Percentiles rank a stretch among this genome's conserved stretches.
Conservation (phyloP, 2,797 vertebrate species). For the Lacerta bilineata region DNA sequence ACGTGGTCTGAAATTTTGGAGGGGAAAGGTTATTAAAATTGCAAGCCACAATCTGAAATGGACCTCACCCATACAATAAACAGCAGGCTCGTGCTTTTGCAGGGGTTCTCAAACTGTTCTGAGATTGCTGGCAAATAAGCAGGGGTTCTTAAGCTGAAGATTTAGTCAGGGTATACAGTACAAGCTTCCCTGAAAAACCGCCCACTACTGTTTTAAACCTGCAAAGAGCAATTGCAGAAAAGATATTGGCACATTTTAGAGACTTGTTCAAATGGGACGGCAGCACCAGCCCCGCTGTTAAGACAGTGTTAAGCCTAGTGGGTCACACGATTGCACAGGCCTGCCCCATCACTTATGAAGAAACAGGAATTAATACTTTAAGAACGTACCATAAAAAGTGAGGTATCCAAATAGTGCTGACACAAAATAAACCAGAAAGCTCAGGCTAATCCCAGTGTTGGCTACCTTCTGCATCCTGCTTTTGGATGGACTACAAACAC, state of each 20-base stretch:
- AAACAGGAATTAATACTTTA: not conserved
- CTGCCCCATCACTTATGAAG: not conserved
- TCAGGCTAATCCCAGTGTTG: slow-evolving; percentile 88
- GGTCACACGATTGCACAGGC: not conserved
- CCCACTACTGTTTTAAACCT: not conserved
- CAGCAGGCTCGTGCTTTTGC: not conserved
- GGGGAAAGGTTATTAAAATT: slow-evolving; percentile 3
- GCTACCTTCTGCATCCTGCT: slow-evolving; percentile 91
- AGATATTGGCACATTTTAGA: not conserved
- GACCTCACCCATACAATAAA: not conserved
- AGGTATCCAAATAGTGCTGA: slow-evolving; percentile 96
- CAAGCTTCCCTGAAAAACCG: not conserved
- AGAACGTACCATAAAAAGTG: slow-evolving; percentile 92
- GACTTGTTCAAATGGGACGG: not conserved
- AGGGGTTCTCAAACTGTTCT: not conserved
- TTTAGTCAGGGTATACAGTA: not conserved
- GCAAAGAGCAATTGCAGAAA: no score
- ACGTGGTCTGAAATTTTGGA: slow-evolving; percentile 84
- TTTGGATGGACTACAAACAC: slow-evolving; percentile 88
- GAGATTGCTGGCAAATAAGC: not conserved
- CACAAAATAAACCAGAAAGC: slow-evolving; percentile 89
- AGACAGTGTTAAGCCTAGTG: no score
- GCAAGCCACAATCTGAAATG: not conserved
- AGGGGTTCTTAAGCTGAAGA: not conserved
- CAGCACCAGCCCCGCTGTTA: not conserved